Base-by-base conservation (phyloP, 2,113 vertebrate genomes). In the Numida meleagris region DNA sequence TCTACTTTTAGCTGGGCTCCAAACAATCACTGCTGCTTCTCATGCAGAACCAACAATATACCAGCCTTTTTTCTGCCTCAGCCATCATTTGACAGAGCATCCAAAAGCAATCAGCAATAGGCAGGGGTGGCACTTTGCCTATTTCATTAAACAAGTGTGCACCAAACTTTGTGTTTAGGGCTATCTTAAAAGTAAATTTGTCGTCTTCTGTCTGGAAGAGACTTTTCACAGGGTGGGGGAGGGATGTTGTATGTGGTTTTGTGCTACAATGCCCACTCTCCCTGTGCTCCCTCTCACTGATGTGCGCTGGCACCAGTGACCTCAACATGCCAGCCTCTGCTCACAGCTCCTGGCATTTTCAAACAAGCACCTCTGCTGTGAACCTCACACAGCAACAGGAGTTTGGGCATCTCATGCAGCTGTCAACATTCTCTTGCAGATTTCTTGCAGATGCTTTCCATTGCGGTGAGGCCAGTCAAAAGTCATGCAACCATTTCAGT, bases 21-120 rank as follows among this genome's bases (percentile, higher is more conserved):
- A 65, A 36, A 53, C 57, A 93, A 89, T 92, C 83, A 33, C 62
- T 90, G 36, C 45, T 94, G 71, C 76, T 94, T 85, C 86, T 96
- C 74, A 79, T 82, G 91, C 71, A 89, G 89, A 89, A 75, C 71
- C 67, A 91, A 53, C 71, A 89, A 46, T 31, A 70, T 67, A 55
- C 62, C 81, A 87, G 20, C n/a, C 4, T n/a, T 62, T 5, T 25
- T 88, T 81, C 82, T 76, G 16, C 29, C 20, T 27, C 55, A 23
- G 38, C 45, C 45, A 15, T 88, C 45, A 45, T 82, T 53, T 84
- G 58, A 87, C 27, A 79, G 55, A 66, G 42, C 75, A 89, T 85
- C 71, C 85, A 73, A 93, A 75, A 84, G 9, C 75, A 85, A 55
- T 91, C 42, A 29, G 33, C 25, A 20, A 5, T 55, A 58, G 67